Percentiles rank a stretch among this genome's conserved stretches.
Evolutionary conservation across 2,888 invertebrate genomes (phyloP).

Genomic region (Sclerodermus sp.): DNA sequence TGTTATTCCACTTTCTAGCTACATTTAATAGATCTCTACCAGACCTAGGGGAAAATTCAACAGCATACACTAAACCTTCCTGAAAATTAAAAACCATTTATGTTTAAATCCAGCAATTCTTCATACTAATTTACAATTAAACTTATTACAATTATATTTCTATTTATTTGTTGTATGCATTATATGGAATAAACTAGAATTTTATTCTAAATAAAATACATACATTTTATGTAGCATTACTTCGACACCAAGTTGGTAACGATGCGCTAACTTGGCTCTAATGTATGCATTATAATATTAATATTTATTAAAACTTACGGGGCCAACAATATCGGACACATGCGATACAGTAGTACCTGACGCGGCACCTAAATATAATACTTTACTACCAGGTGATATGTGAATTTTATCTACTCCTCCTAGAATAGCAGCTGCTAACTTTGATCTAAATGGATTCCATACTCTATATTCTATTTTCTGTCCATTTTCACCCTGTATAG

Average conservation of each 20-base stretch:
- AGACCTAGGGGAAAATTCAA: conserved; percentile 97
- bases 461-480: conserved; percentile 96
- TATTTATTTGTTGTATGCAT: background rate
- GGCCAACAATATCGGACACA: conserved; percentile 96
- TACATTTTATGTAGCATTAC: conserved; percentile 42
- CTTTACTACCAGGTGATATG: conserved; percentile 94
- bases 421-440: conserved; percentile 96
- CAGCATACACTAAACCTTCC: conserved; percentile 98
- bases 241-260: conserved; percentile 48
- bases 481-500: conserved; percentile 67
- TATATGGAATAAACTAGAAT: conserved; percentile 11
- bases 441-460: conserved; percentile 99
- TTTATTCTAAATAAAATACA: conserved; percentile 19
- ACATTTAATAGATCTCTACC: conserved; percentile 96
- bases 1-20: conserved; percentile 97
- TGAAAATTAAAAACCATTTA: conserved; percentile 45
- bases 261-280: conserved; percentile 46
- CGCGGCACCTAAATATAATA: conserved; percentile 96
- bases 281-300: conserved; percentile 38
- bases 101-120: background rate
- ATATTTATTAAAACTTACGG: conserved; percentile 64
- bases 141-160: background rate
- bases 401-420: conserved; percentile 97
- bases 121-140: background rate
- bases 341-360: conserved; percentile 99